Conservation (phyloP, 2,113 vertebrate species). For the Caranx ignobilis region DNA sequence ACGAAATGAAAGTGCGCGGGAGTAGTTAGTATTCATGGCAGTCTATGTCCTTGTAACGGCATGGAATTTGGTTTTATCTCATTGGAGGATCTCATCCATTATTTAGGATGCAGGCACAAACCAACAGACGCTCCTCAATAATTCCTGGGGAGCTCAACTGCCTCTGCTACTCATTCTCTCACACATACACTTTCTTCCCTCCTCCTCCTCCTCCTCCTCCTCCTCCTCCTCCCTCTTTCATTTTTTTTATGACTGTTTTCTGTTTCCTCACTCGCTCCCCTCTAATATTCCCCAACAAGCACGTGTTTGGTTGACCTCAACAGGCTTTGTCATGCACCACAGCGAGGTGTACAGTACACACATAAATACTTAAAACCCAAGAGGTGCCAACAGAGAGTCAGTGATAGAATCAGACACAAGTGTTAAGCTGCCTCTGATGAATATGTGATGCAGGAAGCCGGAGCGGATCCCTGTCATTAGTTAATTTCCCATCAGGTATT, state of each 20-base stretch:
- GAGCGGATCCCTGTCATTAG: conserved; percentile 20
- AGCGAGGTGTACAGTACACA: not conserved
- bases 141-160: conserved; percentile 63
- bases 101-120: conserved; percentile 75
- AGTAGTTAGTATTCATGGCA: conserved; percentile 77
- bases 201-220: not conserved
- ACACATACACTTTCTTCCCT: not conserved
- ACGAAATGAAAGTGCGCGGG: conserved; percentile 56
- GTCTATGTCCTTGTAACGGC: conserved; percentile 72
- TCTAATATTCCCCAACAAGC: conserved; percentile 31
- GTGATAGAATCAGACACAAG: conserved; percentile 3
- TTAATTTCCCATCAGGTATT: conserved; percentile 57
- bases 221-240: not conserved
- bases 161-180: conserved; percentile 38
- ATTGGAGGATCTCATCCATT: conserved; percentile 81
- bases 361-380: not conserved
- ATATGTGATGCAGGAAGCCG: conserved; percentile 19
- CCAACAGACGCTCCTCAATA: conserved; percentile 69
- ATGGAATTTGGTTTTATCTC: conserved; percentile 75
- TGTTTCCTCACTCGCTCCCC: not conserved
- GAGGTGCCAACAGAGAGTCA: conserved; percentile 11
- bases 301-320: conserved; percentile 33
- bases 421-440: conserved; percentile 35
- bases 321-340: conserved; percentile 1
- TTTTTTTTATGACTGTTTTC: conserved; percentile 16